phyloP scores from a whole-genome alignment of 2,888 invertebrate genomes.

The Diarsia dahlii region DNA sequence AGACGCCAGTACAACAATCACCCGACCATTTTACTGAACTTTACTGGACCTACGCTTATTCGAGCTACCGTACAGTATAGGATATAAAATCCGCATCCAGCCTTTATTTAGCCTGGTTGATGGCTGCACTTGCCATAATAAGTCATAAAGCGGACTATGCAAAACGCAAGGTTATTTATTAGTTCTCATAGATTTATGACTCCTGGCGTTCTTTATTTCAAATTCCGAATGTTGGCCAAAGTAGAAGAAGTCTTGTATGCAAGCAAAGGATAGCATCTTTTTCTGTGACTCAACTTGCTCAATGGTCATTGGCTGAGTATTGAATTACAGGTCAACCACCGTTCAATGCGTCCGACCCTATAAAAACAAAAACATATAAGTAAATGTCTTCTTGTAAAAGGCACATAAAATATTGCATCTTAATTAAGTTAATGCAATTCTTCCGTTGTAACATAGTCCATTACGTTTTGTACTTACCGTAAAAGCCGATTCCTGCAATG shows the following conservation, averaged over 20 bases:
- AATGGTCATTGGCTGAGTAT: background rate
- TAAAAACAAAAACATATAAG: background rate
- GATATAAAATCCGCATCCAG: background rate
- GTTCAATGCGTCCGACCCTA: background rate
- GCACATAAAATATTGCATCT: conserved; percentile 21
- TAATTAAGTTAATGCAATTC: conserved; percentile 49
- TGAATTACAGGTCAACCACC: background rate
- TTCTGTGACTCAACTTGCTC: background rate
- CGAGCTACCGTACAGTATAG: background rate
- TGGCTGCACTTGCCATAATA: background rate
- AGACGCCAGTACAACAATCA: conserved; percentile 19
- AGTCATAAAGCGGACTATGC: background rate
- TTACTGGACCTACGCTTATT: conserved; percentile 22
- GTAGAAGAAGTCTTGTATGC: background rate
- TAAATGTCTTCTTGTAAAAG: background rate
- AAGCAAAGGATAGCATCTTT: background rate
- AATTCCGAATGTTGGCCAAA: background rate
- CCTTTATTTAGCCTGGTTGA: background rate
- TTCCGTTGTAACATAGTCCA: conserved; percentile 15
- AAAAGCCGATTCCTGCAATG: conserved; percentile 37
- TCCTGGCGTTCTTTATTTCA: background rate
- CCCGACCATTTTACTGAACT: conserved; percentile 21
- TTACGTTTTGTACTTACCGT: conserved; percentile 37
- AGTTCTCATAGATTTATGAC: background rate
- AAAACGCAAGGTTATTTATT: conserved; percentile 5